These are phyloP conservation scores for Petrocephalus sullivani DNA, from an alignment of 2,797 vertebrate species.

Conservation along the genomic window DNA sequence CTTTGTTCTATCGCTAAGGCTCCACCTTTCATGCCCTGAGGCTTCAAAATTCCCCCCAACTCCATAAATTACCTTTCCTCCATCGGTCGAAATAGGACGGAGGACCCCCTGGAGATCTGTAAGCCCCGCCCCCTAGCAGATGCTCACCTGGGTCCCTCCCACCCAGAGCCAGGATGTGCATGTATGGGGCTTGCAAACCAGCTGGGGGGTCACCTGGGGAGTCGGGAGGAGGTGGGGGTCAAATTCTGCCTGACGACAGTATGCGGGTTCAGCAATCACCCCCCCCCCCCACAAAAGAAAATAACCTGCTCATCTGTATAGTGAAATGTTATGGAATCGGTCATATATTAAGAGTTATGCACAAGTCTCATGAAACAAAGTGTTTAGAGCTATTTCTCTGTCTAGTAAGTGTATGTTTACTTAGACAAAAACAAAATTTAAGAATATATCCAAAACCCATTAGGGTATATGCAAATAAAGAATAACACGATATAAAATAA, in stretches of 20 bases:
- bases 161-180: neutral
- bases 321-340: neutral
- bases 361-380: neutral
- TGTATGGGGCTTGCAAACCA: neutral
- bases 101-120: neutral
- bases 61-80: neutral
- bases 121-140: neutral
- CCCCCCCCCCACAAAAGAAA: neutral
- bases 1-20: neutral
- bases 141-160: neutral
- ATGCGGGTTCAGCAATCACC: neutral
- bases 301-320: neutral
- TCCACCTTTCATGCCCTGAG: constrained; percentile 4
- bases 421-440: neutral
- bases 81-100: neutral
- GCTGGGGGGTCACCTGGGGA: neutral
- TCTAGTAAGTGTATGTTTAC: neutral
- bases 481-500: neutral
- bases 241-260: neutral
- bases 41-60: neutral
- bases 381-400: neutral
- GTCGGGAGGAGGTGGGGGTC: neutral
- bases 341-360: neutral
- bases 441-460: neutral
- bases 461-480: neutral